These are phyloP conservation scores for Amazona finschi DNA, from an alignment of 2,797 vertebrate species.

Conservation along the genomic window DNA sequence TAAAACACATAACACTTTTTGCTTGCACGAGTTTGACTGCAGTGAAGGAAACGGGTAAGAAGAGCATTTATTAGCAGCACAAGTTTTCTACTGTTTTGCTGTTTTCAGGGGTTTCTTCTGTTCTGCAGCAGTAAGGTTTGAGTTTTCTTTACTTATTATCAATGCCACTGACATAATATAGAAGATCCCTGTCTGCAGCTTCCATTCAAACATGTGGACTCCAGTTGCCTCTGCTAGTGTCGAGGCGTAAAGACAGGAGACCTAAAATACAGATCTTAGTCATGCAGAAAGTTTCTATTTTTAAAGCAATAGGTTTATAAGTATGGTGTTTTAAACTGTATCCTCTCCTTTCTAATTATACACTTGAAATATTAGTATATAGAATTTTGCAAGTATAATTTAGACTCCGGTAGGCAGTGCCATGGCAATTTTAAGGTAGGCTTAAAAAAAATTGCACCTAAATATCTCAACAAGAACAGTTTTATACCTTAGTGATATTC, in stretches of 20 bases:
- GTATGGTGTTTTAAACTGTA: not conserved
- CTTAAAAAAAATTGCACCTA: not conserved
- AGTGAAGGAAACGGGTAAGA: not conserved
- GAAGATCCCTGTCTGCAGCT: not conserved
- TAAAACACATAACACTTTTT: not conserved
- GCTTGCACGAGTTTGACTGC: not conserved
- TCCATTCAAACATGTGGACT: not conserved
- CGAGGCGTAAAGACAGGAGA: not conserved
- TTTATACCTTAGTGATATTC: not conserved
- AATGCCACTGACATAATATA: not conserved
- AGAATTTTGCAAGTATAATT: conserved; percentile 48
- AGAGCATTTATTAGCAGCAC: not conserved
- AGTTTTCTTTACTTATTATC: not conserved
- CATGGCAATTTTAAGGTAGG: conserved; percentile 17
- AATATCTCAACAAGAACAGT: not conserved
- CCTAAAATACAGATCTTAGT: conserved; percentile 11
- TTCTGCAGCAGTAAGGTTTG: not conserved
- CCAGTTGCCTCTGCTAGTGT: not conserved
- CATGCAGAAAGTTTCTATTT: not conserved
- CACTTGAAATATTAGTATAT: conserved; percentile 31
- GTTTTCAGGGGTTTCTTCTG: not conserved
- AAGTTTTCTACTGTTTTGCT: not conserved
- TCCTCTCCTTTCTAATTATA: conserved; percentile 26
- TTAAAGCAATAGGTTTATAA: not conserved
- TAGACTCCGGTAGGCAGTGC: not conserved